phyloP scores from a whole-genome alignment of 2,797 vertebrate species.

The Brotogeris chrysoptera region DNA sequence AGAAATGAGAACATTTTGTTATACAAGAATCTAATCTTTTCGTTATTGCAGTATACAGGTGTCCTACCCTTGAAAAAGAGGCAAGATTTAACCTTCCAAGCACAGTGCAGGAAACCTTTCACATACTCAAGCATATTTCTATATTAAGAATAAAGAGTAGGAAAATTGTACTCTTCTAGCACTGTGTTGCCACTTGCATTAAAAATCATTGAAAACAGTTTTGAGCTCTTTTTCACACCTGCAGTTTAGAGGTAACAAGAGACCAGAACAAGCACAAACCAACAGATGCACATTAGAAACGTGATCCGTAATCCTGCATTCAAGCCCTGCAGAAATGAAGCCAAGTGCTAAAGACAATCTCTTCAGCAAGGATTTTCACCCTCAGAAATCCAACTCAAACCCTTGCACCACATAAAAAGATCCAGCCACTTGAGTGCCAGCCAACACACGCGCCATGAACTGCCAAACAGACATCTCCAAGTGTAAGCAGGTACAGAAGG shows the following conservation, averaged over 20 bases:
- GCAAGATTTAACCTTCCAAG: background rate
- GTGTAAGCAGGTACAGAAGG: accelerated
- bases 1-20: background rate
- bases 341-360: background rate
- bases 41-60: background rate
- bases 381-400: background rate
- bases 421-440: background rate
- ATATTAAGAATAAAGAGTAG: background rate
- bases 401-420: background rate
- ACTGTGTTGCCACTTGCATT: background rate
- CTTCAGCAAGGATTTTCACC: background rate
- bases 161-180: background rate
- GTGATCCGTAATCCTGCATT: background rate
- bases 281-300: background rate
- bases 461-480: background rate
- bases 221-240: background rate
- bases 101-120: background rate
- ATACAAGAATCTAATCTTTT: background rate
- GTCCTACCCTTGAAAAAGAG: background rate
- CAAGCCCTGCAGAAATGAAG: background rate
- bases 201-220: background rate
- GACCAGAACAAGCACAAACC: background rate
- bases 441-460: background rate
- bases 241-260: background rate
- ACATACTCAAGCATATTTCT: background rate